Base-by-base conservation (phyloP, 2,797 vertebrate genomes). In the Sebastes glaucus region DNA sequence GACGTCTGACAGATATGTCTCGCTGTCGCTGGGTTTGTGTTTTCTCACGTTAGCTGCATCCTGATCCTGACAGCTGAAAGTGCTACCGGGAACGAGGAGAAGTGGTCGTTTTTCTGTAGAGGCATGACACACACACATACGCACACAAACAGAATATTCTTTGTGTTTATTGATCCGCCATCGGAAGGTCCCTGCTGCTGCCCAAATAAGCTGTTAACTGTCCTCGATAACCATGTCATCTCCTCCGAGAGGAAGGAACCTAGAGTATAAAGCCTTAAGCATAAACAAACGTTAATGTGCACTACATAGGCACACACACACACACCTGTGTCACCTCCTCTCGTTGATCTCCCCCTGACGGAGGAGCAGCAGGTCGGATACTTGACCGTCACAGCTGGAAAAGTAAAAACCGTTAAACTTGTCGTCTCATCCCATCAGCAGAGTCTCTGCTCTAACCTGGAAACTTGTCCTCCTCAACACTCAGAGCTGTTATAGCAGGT, bases 191-290 rank as follows among this genome's bases (percentile, higher is more conserved):
- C 28, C 38, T 4, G 32, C 74, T 53, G 60, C 42, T 38, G 67
- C 63, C 63, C 70, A 76, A 75, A 77, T 75, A 77, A 67, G 72
- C 87, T 38, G 71, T 65, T 83, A 89, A 77, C 77, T 70, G 69
- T 57, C 23, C 70, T 62, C 2, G 8, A 73, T 80, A 72, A 78
- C 32, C 67, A 35, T 11, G 55, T 88, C 62, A 49, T 61, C 66
- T 68, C 6, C 1, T 6, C 52, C 53, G n/a, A 68, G 38, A 42
- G 79, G 53, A 42, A 60, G 33, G 61, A 77, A 16, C 30, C 59
- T 13, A 71, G 76, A 80, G 83, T 64, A 49, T 20, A 77, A 80
- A 79, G 71, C 85, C 80, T 83, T 42, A 4, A 81, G 84, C 84
- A 78, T 80, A 70, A 87, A 87, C 78, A 82, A 67, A 77, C 14